Base-by-base conservation (phyloP, 2,888 invertebrate genomes). In the Phrixothrix hirtus region DNA sequence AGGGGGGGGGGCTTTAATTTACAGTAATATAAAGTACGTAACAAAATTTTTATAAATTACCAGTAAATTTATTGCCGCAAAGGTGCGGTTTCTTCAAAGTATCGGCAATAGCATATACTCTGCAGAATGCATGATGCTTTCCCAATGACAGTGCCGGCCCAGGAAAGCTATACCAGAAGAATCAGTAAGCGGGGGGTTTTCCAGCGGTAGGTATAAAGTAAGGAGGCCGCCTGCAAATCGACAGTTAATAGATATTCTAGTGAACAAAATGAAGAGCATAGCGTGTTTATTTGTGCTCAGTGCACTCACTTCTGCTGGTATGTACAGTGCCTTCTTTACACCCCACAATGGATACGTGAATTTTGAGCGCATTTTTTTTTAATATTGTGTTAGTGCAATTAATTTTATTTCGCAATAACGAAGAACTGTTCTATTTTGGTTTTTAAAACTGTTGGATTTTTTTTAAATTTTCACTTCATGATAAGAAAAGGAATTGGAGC, bases 271-370 rank as follows among this genome's bases (percentile, higher is more conserved):
- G 75, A 71, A 72, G 75, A 72, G 63, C 68, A 69, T 70, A 68
- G 69, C 67, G 73, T 73, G 75, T 73, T 68, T 75, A 50, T 66
- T 75, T 60, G 72, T 75, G 67, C 70, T 76, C 47, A 67, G 74
- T 70, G 75, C 75, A 70, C 72, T 76, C 61, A 66, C 67, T 60
- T 69, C 67, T 59, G 65, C 72, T 74, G 76, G 76, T 76, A 75
- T 65, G 76, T 75, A 43, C 32, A 54, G 48, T 48, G 54, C 12
- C 52, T 47, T 47, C 48, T 43, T 53, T 59, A 55, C 56, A 55
- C 47, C 41, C 46, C 30, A 25, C 7, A 10, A 27, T 35, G 52
- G 51, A 46, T 53, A 34, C 25, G 29, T 26, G 26, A 26, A 27
- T 35, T 52, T 39, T 38, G 35, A 21, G 7, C n/a, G n/a, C 7